These are phyloP conservation scores for Tor tambroides DNA, from an alignment of 2,113 vertebrate genomes.

Conservation along the genomic window DNA sequence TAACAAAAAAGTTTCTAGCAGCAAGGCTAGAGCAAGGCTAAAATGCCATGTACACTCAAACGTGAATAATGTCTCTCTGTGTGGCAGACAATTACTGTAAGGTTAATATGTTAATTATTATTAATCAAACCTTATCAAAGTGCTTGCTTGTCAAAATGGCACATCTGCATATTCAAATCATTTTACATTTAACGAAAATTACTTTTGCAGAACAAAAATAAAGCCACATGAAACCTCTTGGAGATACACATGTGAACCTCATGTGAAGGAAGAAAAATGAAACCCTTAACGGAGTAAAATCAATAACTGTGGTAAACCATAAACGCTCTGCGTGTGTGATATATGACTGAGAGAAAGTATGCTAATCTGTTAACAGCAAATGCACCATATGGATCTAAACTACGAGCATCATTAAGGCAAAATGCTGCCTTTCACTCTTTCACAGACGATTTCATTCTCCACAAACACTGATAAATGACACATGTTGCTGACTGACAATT, in stretches of 20 bases:
- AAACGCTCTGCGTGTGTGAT: slow-evolving; percentile 45
- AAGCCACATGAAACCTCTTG: not conserved
- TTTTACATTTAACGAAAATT: not conserved
- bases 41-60: slow-evolving; percentile 11
- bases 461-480: slow-evolving; percentile 40
- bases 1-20: not conserved
- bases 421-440: slow-evolving; percentile 35
- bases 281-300: slow-evolving; percentile 35
- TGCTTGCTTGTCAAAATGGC: slow-evolving; percentile 16
- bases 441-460: slow-evolving; percentile 41
- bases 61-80: slow-evolving; percentile 18
- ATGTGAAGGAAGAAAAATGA: slow-evolving; percentile 14
- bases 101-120: slow-evolving; percentile 48
- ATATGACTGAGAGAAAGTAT: slow-evolving; percentile 44
- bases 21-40: not conserved
- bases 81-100: slow-evolving; percentile 45
- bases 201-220: not conserved
- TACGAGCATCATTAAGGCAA: slow-evolving; percentile 50
- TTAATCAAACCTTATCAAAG: slow-evolving; percentile 38
- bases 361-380: slow-evolving; percentile 50
- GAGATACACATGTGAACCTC: not conserved
- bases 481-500: slow-evolving; percentile 39
- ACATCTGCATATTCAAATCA: slow-evolving; percentile 18
- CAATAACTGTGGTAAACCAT: slow-evolving; percentile 51
- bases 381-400: slow-evolving; percentile 42